phyloP scores from a whole-genome alignment of 2,113 vertebrate genomes.

The Aepyceros melampus region DNA sequence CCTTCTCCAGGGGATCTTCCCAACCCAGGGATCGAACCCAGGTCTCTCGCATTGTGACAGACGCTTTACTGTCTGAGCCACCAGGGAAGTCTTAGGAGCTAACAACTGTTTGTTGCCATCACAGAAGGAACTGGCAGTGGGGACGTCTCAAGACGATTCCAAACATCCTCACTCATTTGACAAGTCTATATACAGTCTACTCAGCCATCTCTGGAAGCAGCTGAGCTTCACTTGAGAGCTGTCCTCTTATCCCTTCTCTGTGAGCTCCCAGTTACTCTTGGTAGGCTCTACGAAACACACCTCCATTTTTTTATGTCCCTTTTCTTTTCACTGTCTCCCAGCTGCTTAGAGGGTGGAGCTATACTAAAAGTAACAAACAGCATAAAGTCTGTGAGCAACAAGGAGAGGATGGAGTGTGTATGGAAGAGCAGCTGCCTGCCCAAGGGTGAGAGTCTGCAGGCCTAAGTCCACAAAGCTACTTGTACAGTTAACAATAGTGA shows the following conservation, averaged over 20 bases:
- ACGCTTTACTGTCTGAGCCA: too few species aligned
- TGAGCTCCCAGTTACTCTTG: too few species aligned
- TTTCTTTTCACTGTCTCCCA: background rate
- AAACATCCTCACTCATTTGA: fast-evolving
- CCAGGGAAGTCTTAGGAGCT: background rate
- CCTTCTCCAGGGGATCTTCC: too few species aligned
- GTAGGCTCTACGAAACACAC: background rate
- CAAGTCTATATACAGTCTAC: fast-evolving
- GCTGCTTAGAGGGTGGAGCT: background rate
- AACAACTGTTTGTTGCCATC: background rate
- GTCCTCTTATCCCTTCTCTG: background rate
- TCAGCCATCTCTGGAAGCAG: background rate
- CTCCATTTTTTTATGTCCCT: background rate
- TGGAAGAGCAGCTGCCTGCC: background rate
- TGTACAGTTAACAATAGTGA: fast-evolving
- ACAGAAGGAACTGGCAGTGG: background rate
- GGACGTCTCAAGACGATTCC: background rate
- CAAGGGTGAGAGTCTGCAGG: background rate
- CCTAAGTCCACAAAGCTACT: background rate
- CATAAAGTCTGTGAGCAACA: background rate
- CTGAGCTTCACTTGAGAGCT: background rate
- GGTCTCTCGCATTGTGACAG: too few species aligned
- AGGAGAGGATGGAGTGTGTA: background rate
- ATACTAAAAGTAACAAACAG: background rate
- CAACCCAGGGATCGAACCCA: too few species aligned